Base-by-base conservation (phyloP, 2,888 invertebrate genomes). In the Apotomis betuletana region DNA sequence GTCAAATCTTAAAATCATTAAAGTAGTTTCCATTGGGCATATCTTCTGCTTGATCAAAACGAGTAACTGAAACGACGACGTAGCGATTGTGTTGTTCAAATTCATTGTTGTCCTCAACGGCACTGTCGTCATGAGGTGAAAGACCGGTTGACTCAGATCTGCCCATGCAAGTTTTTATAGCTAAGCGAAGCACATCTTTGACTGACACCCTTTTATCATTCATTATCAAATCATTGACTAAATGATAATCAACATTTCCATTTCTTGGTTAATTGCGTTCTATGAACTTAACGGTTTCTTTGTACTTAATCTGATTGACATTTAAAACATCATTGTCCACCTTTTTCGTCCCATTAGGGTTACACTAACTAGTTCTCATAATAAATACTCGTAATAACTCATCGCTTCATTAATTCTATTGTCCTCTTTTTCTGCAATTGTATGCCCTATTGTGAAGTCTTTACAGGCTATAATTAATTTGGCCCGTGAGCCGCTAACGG, bases 401-500 rank as follows among this genome's bases (percentile, higher is more conserved):
- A 58, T 57, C 9, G 58, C 67, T 63, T 72, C 52, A 63, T 72
- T 68, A 52, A 52, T 63, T 63, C 38, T 59, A 54, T 72, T 65
- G 75, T 74, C 76, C 59, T 68, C 68, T 70, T 63, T 69, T 57
- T 38, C 65, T 54, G 63, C 74, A 60, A 78, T 75, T 72, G 12
- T 78, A 61, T 63, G 67, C 73, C 69, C 68, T 78, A 77, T 75
- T 70, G 74, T 73, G 70, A 61, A 67, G 73, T 65, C 57, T 69
- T 69, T 78, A 75, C 70, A 77, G 79, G 79, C 72, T 63, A 80
- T 80, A 82, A 86, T 88, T 91, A 90, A 89, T 91, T 90, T 85
- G 81, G 84, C 83, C 83, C 83, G 85, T 86, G 86, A 84, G 84
- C 77, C 80, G 77, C 79, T 91, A 92, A 91, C 92, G 90, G 92